Conservation (phyloP, 2,797 vertebrate genomes). For the Pitangus sulphuratus region DNA sequence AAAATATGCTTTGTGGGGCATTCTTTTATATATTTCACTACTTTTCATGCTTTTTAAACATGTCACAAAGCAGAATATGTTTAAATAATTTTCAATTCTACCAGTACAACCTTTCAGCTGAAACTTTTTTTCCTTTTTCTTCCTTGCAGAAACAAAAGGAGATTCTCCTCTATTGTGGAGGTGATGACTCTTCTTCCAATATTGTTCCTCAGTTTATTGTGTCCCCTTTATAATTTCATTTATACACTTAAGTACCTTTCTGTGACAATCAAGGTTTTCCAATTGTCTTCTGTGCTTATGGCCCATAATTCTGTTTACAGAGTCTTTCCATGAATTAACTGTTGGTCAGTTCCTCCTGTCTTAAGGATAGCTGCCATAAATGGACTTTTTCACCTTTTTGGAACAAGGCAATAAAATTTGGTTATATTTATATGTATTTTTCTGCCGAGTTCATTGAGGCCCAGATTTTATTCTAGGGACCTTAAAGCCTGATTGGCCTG, state of each 20-base stretch:
- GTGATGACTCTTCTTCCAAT: background rate
- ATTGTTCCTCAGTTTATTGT: background rate
- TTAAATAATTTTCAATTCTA: background rate
- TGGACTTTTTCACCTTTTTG: background rate
- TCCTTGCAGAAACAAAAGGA: background rate
- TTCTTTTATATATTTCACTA: background rate
- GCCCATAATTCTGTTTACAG: background rate
- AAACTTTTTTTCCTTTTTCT: background rate
- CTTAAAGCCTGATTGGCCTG: background rate
- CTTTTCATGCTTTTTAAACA: background rate
- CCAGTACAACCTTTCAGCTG: background rate
- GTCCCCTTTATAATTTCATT: background rate
- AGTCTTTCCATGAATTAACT: background rate
- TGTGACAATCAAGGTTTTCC: background rate
- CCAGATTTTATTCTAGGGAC: background rate
- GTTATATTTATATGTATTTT: background rate
- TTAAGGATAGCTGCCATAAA: background rate
- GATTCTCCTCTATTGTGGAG: background rate
- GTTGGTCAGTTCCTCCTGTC: background rate
- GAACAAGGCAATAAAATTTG: background rate
- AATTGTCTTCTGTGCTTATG: background rate
- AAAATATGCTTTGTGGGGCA: background rate
- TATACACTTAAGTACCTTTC: background rate
- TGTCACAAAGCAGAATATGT: background rate
- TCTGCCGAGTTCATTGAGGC: background rate